These are phyloP conservation scores for Cepaea nemoralis DNA, from an alignment of 1,140 invertebrate genomes.

Conservation along the genomic window DNA sequence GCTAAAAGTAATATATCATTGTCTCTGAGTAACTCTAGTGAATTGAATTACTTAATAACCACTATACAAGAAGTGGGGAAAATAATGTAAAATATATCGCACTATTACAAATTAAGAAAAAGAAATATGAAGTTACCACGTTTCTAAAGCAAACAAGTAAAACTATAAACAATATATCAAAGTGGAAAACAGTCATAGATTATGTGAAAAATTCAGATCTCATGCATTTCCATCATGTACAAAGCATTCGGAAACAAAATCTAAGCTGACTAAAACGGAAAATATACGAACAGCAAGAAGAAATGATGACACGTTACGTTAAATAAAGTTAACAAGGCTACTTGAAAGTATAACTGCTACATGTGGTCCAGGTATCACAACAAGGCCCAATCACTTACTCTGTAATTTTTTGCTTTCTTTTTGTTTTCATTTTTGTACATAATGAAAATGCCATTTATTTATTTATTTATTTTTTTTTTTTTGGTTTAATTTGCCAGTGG, in stretches of 20 bases:
- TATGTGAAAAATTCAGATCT: slow-evolving; percentile 1
- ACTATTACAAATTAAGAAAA: background rate
- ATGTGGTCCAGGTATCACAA: slow-evolving; percentile 39
- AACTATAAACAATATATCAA: background rate
- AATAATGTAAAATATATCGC: too few relatives aligned
- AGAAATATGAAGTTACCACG: background rate
- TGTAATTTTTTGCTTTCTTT: background rate
- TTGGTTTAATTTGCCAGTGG: too few relatives aligned
- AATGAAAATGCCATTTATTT: slow-evolving; percentile 47
- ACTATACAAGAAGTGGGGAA: too few relatives aligned
- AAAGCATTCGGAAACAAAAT: slow-evolving; percentile 21
- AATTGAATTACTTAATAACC: too few relatives aligned
- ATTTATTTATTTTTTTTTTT: background rate
- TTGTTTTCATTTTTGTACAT: slow-evolving; percentile 44
- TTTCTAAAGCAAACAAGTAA: background rate
- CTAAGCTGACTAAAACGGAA: background rate
- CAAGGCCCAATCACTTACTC: slow-evolving; percentile 37
- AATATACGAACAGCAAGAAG: background rate
- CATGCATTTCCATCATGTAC: slow-evolving; percentile 46
- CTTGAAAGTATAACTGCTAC: background rate
- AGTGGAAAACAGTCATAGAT: background rate
- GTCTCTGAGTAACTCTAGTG: too few relatives aligned
- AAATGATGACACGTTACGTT: background rate
- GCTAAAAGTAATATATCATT: too few relatives aligned
- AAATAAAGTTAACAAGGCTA: background rate